Conservation (phyloP, 2,888 invertebrate species). For the Lasioglossum pauxillum region DNA sequence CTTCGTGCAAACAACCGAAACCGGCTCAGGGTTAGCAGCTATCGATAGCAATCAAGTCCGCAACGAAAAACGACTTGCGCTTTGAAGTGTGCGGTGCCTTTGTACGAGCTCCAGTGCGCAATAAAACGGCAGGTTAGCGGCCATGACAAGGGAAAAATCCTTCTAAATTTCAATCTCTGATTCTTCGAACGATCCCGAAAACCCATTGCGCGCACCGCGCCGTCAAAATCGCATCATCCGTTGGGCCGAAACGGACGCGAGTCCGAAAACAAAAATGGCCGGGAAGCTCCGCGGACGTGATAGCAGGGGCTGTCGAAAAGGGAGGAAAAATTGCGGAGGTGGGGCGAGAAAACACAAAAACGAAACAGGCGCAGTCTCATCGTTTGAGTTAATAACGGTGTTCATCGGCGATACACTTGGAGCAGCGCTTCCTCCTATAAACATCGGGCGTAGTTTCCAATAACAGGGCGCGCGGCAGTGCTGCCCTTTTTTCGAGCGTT, state of each 20-base stretch:
- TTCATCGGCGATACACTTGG: slow-evolving; percentile 49
- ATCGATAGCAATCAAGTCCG: slow-evolving; percentile 42
- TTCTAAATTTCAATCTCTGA: slow-evolving; percentile 1
- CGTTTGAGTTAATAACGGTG: slow-evolving; percentile 57
- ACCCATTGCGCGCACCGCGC: not conserved
- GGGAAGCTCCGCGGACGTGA: not conserved
- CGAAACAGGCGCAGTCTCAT: slow-evolving; percentile 19
- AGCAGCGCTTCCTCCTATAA: slow-evolving; percentile 49
- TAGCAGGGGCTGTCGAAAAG: not conserved
- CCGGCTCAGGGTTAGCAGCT: slow-evolving; percentile 7
- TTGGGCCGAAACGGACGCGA: not conserved
- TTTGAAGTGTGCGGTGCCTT: slow-evolving; percentile 25
- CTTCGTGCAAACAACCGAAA: slow-evolving; percentile 2
- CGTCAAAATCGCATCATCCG: not conserved
- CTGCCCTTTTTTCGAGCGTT: slow-evolving; percentile 48
- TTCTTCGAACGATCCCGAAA: not conserved
- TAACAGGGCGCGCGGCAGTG: slow-evolving; percentile 47
- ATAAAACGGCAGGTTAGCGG: slow-evolving; percentile 27
- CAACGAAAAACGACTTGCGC: slow-evolving; percentile 14
- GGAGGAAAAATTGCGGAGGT: not conserved
- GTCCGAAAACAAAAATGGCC: not conserved
- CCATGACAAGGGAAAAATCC: not conserved
- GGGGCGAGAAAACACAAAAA: not conserved
- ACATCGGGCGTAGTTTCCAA: slow-evolving; percentile 61
- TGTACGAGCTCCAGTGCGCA: slow-evolving; percentile 18